Evolutionary conservation across 2,888 invertebrate species (phyloP).

Genomic region (Megaustenia siamemsis): DNA sequence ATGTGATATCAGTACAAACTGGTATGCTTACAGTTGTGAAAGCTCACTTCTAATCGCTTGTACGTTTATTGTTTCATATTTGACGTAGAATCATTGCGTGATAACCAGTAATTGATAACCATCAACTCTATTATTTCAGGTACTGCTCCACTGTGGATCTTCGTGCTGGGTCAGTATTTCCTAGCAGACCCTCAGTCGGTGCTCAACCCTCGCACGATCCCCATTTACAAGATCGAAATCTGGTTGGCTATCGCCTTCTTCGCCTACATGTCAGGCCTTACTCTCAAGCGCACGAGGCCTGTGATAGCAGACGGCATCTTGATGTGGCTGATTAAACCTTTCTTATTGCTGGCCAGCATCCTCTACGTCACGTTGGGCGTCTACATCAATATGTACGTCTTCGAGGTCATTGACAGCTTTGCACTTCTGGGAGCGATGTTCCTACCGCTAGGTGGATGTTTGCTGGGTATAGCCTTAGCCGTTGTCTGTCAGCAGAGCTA

Average conservation of each 20-base stretch:
- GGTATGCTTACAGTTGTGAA: too few relatives aligned
- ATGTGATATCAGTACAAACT: too few relatives aligned
- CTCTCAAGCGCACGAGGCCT: conserved; percentile 72
- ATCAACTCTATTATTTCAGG: conserved; percentile 61
- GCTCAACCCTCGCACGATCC: conserved; percentile 65
- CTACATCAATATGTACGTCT: conserved; percentile 79
- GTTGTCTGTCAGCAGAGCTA: conserved; percentile 71
- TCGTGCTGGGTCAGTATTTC: conserved; percentile 74
- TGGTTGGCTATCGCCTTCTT: conserved; percentile 76
- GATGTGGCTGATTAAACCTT: conserved; percentile 78
- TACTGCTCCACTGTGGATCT: conserved; percentile 76
- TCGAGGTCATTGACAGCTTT: conserved; percentile 70
- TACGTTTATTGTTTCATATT: too few relatives aligned
- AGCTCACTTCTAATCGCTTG: too few relatives aligned
- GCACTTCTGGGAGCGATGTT: conserved; percentile 70
- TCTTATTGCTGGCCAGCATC: conserved; percentile 77
- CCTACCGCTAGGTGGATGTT: conserved; percentile 71
- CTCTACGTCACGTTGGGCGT: conserved; percentile 79
- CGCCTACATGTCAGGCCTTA: conserved; percentile 74
- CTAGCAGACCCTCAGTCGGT: conserved; percentile 61
- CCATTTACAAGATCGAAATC: conserved; percentile 66
- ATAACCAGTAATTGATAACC: too few relatives aligned
- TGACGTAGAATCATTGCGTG: too few relatives aligned
- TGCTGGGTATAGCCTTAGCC: conserved; percentile 69
- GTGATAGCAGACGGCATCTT: conserved; percentile 75